Evolutionary conservation across 1,140 invertebrate species (phyloP), one percentile per base, ranked within the genome.

Genomic region (Ostrea edulis): DNA sequence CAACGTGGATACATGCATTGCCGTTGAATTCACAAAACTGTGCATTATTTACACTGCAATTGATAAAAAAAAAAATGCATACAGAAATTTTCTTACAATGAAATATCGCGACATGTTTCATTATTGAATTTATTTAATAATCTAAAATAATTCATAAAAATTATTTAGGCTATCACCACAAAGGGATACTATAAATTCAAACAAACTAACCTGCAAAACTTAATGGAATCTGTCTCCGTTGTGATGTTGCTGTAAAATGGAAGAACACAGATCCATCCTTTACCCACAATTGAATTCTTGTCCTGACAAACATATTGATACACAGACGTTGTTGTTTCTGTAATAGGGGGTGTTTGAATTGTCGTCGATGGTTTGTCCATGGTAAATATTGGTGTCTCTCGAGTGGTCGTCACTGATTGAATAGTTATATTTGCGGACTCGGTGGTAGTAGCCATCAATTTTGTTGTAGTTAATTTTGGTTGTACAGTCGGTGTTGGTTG

Each of bases 251-350:
- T 29, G 68, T 77, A 77, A 25, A 29, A 12, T 35, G 68, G 68
- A 77, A 77, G 68, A 29, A 35, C 68, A 25, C 68, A 77, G 12
- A 77, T 14, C 68, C 68, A 77, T 29, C 68, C 68, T 29, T 77
- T 77, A 35, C 25, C 29, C 29, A 35, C 22, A 12, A 77, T 77
- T 77, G 68, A 77, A 14, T 11, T 77, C 35, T 29, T 29, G 12
- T 77, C 68, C 68, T 35, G 68, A 29, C 68, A 77, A 12, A 35
- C 68, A 25, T 25, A 12, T 4, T 25, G 68, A 29, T 12, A 14
- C 14, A 25, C 68, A 77, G 68, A 8, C 11, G 68, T 25, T 77
- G 68, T 77, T 9, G 29, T 11, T 22, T 5, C 3, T 12, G 25
- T 77, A 29, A 25, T 25, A 62, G 5, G 17, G 17, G 17, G 55